These are phyloP conservation scores for Prionailurus bengalensis DNA, from an alignment of 2,113 vertebrate genomes.

Conservation along the genomic window DNA sequence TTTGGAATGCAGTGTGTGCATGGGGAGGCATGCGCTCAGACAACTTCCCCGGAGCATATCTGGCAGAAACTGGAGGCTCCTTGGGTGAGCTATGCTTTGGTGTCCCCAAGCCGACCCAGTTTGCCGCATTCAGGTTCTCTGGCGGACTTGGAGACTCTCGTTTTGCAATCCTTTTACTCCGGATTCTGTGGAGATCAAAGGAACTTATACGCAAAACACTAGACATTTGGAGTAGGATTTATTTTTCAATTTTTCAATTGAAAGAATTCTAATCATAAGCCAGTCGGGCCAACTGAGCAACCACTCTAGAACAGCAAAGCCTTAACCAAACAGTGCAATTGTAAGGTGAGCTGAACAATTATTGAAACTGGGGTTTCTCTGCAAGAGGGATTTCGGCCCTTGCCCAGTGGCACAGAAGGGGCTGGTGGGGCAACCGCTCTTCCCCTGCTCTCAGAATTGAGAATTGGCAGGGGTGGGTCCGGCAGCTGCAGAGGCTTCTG, in stretches of 20 bases:
- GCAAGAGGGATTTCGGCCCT: slow-evolving; percentile 77
- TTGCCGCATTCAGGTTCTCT: slow-evolving; percentile 47
- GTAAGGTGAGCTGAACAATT: slow-evolving; percentile 70
- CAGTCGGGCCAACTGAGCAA: slow-evolving; percentile 5
- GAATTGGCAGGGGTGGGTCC: slow-evolving; percentile 7
- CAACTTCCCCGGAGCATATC: background rate
- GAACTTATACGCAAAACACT: slow-evolving; percentile 64
- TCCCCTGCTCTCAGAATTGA: slow-evolving; percentile 32
- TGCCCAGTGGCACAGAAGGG: slow-evolving; percentile 75
- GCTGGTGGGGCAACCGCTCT: background rate
- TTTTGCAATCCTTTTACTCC: slow-evolving; percentile 58
- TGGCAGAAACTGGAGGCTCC: background rate
- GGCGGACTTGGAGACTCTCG: background rate
- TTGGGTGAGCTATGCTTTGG: slow-evolving; percentile 23
- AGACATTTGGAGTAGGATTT: slow-evolving; percentile 63
- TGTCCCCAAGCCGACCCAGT: slow-evolving; percentile 3
- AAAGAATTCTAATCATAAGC: slow-evolving; percentile 54
- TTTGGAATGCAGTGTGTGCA: background rate
- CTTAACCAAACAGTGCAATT: slow-evolving; percentile 78
- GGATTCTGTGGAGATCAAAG: slow-evolving; percentile 76
- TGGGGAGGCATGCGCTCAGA: background rate
- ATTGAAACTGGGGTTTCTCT: slow-evolving; percentile 77
- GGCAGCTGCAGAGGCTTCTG: slow-evolving; percentile 29
- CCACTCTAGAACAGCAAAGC: slow-evolving; percentile 74
- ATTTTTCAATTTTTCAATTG: slow-evolving; percentile 50